Conservation (phyloP, 2,797 vertebrate genomes). For the Lophotriccus pileatus region DNA sequence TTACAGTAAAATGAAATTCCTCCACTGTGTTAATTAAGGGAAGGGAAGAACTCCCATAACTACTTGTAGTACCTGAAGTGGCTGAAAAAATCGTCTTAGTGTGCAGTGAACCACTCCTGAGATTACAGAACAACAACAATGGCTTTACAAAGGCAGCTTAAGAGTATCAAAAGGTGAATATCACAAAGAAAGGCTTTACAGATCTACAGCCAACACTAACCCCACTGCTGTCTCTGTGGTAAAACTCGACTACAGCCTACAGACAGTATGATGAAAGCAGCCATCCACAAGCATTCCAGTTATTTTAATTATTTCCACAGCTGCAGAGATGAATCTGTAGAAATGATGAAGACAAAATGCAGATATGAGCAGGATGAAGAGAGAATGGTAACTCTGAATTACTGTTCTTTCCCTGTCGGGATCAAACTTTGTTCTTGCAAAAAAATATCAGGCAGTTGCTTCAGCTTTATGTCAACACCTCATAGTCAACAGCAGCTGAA, state of each 20-base stretch:
- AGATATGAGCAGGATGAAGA: not conserved
- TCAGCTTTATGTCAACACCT: not conserved
- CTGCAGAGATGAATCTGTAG: not conserved
- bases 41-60: not conserved
- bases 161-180: not conserved
- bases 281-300: not conserved
- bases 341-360: not conserved
- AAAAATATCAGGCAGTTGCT: not conserved
- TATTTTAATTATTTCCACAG: slow-evolving; percentile 13
- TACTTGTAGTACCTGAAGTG: not conserved
- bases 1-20: not conserved
- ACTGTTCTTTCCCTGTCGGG: accelerated
- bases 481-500: not conserved
- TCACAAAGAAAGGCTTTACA: not conserved
- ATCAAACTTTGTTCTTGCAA: not conserved
- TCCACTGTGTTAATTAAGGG: not conserved
- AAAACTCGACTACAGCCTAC: not conserved
- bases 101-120: not conserved
- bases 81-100: not conserved
- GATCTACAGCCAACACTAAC: not conserved
- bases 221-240: not conserved
- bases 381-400: not conserved
- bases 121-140: not conserved
- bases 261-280: not conserved
- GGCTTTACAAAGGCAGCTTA: not conserved